Conservation (phyloP, 2,797 vertebrate genomes). For the Amniataba percoides region DNA sequence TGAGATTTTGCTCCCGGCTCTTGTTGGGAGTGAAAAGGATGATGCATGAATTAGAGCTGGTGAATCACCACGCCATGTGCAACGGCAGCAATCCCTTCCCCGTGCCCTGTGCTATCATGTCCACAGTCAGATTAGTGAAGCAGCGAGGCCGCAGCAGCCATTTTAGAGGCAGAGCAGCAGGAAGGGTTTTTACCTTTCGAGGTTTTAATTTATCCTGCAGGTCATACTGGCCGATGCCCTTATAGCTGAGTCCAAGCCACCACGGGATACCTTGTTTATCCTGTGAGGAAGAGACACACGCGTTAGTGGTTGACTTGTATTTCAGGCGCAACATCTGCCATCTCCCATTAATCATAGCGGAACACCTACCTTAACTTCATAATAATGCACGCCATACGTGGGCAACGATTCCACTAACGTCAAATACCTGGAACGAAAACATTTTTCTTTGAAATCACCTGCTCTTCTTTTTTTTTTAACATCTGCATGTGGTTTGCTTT, state of each 20-base stretch:
- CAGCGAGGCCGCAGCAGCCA: slow-evolving; percentile 22
- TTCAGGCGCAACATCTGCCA: slow-evolving; percentile 40
- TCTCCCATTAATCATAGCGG: slow-evolving; percentile 43
- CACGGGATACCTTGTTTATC: slow-evolving; percentile 99
- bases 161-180: slow-evolving; percentile 15
- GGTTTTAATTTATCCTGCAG: slow-evolving; percentile 98
- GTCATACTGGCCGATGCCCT: slow-evolving; percentile 98
- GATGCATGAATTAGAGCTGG: slow-evolving; percentile 48
- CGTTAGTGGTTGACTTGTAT: slow-evolving; percentile 20
- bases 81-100: slow-evolving; percentile 38
- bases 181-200: slow-evolving; percentile 90
- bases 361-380: slow-evolving; percentile 94
- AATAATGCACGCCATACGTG: slow-evolving; percentile 98
- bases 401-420: slow-evolving; percentile 95
- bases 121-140: slow-evolving; percentile 29
- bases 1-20: slow-evolving; percentile 29
- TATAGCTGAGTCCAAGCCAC: slow-evolving; percentile 99
- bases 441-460: slow-evolving; percentile 41
- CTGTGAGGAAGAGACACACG: slow-evolving; percentile 78
- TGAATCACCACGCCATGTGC: slow-evolving; percentile 67
- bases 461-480: slow-evolving; percentile 19
- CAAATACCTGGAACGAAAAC: slow-evolving; percentile 90
- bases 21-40: slow-evolving; percentile 43
- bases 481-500: slow-evolving; percentile 31
- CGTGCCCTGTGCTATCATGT: slow-evolving; percentile 45